Evolutionary conservation across 2,113 vertebrate species (phyloP), one percentile per base, ranked within the genome.

Genomic region (Reinhardtius hippoglossoides): DNA sequence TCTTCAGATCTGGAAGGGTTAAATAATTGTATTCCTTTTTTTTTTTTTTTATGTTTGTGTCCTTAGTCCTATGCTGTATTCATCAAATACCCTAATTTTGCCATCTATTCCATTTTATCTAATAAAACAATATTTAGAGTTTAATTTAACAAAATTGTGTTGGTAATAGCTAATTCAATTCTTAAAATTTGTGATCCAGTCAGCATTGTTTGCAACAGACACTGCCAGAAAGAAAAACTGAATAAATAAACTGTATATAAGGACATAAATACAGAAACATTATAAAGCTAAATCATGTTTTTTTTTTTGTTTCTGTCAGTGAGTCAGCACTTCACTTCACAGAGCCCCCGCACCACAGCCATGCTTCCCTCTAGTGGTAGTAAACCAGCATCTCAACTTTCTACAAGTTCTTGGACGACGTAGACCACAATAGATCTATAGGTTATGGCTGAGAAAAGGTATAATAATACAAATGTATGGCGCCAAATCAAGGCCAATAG

Each of bases 251-350:
- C 57, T 37, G 9, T 37, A 37, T 9, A 37, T 37, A 37, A 31
- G 31, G 31, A 40, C 37, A 40, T 12, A 12, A 61, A 31, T n/a
- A 58, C 7, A 62, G 35, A 65, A 27, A 16, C 35, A 31, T 8
- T 48, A n/a, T 69, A 21, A 69, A 54, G 46, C 71, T 59, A 16
- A 64, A 61, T 78, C 23, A 13, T 58, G 46, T 31, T 31, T 31
- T 7, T 31, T 31, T 31, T 16, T 65, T 21, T 54, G 72, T 67
- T 58, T 72, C 44, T 72, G 67, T 80, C 76, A 71, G 80, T 89
- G 87, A 89, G 80, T 89, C 87, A 87, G 87, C 87, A 85, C 37
- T 85, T 85, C 55, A 24, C 20, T 62, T 13, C 23, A 31, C 9
- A 23, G 42, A 65, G 40, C 24, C 31, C 14, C 21, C 18, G 23